These are phyloP conservation scores for Gadus macrocephalus DNA, from an alignment of 2,113 vertebrate species.

Conservation along the genomic window DNA sequence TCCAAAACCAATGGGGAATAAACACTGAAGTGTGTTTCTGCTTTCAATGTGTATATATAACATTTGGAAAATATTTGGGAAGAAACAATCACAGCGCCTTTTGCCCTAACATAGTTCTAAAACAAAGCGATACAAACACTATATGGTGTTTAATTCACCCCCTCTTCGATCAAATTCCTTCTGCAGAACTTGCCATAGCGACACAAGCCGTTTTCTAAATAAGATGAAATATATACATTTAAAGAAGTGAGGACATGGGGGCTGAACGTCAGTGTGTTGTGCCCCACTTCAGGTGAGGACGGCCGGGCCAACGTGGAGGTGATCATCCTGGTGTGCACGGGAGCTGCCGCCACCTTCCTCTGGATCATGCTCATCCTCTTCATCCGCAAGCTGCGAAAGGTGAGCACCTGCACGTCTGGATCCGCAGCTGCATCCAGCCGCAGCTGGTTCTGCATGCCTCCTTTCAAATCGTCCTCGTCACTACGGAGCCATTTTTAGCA, in stretches of 20 bases:
- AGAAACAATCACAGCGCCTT: slow-evolving; percentile 3
- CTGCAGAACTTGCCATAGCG: no score
- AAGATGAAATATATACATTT: no score
- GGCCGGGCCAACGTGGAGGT: slow-evolving; percentile 86
- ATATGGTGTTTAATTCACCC: no score
- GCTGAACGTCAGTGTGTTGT: background rate
- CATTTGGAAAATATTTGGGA: slow-evolving; percentile 22
- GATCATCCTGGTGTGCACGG: slow-evolving; percentile 88
- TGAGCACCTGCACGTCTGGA: slow-evolving; percentile 43
- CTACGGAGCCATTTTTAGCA: background rate
- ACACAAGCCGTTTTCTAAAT: no score
- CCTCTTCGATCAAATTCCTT: no score
- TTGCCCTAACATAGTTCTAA: no score
- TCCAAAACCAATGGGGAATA: slow-evolving; percentile 39
- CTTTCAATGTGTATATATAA: slow-evolving; percentile 31
- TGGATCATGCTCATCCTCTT: slow-evolving; percentile 92
- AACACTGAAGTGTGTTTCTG: slow-evolving; percentile 39
- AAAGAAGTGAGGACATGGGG: background rate
- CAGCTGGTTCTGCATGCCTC: no score
- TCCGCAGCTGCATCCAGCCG: no score
- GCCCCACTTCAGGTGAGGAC: slow-evolving; percentile 77
- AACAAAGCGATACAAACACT: no score
- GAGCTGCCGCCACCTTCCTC: slow-evolving; percentile 86
- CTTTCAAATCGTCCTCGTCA: background rate
- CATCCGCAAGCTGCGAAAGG: slow-evolving; percentile 89